Conservation (phyloP, 2,797 vertebrate species). For the Melopsittacus undulatus region DNA sequence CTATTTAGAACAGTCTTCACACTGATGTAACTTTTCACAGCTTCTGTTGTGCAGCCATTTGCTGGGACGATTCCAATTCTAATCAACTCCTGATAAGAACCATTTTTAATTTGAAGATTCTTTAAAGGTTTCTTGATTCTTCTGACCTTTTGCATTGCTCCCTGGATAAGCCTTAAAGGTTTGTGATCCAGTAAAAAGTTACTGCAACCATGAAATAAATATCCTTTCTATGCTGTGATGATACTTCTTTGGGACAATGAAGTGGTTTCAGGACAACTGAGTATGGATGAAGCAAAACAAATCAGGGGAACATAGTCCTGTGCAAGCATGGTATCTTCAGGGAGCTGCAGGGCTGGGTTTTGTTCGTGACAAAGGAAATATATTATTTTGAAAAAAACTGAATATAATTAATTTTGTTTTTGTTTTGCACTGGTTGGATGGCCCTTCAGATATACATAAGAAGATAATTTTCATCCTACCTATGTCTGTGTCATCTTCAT, state of each 20-base stretch:
- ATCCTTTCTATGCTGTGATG: neutral
- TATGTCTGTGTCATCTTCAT: neutral
- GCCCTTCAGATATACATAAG: neutral
- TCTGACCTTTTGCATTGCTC: neutral
- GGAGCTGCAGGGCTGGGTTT: neutral
- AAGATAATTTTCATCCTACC: neutral
- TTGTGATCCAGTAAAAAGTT: neutral
- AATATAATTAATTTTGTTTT: neutral
- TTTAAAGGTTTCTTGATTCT: neutral
- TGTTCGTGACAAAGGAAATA: neutral
- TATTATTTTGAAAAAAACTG: neutral
- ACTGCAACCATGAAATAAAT: neutral
- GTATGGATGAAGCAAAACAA: neutral
- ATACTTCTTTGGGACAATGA: neutral
- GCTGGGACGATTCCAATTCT: neutral
- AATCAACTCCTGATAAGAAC: neutral
- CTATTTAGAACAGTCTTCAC: neutral
- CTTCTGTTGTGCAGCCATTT: neutral
- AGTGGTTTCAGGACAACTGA: neutral
- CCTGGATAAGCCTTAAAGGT: neutral
- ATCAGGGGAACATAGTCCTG: neutral
- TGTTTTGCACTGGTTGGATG: neutral
- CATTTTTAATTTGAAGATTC: neutral
- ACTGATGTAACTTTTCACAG: neutral
- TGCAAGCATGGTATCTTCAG: neutral